Evolutionary conservation across 1,140 invertebrate species (phyloP), one percentile per base, ranked within the genome.

Genomic region (Temnothorax curvispinosus): DNA sequence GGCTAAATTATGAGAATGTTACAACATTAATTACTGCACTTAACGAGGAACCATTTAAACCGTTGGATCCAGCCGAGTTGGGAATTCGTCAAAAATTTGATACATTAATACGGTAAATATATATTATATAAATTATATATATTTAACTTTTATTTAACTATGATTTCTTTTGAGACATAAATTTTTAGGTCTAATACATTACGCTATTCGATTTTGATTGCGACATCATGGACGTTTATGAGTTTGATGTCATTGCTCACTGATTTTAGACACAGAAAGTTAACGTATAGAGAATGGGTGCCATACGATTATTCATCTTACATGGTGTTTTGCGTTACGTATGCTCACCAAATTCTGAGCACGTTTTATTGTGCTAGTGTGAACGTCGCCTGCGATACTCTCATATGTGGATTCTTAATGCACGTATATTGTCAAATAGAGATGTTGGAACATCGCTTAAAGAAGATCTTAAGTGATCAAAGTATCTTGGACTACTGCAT

Each of bases 331-430:
- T 86, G 41, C 7, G 0, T 85, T 0, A 47, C 85, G 1, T 88
- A 90, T 13, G 3, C 35, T 15, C 91, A 90, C 5, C 82, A 91
- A n/a, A 7, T 52, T 1, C 11, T 78, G 18, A 58, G 71, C 0
- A 27, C 85, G 0, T 15, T 52, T 0, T 32, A 60, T 5, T 72
- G 80, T 0, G 85, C 89, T 2, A 3, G 35, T 2, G 6, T 54
- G 0, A 88, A 91, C n/a, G 76, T 75, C 18, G 87, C 78, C 0
- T 71, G 32, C 2, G 90, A 91, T 27, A 76, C 32, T 3, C 38
- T 90, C 4, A 72, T 90, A 5, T 86, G 81, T 7, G 87, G 90
- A 0, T 58, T 91, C 7, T 75, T 91, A 77, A 85, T 89, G 11
- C 86, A 85, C 11, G 50, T 85, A 0, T 90, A 60, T 47, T 60